Percentiles rank a stretch among this genome's conserved stretches.
Conservation (phyloP, 2,888 invertebrate genomes). For the Sarcophaga rosellei region DNA sequence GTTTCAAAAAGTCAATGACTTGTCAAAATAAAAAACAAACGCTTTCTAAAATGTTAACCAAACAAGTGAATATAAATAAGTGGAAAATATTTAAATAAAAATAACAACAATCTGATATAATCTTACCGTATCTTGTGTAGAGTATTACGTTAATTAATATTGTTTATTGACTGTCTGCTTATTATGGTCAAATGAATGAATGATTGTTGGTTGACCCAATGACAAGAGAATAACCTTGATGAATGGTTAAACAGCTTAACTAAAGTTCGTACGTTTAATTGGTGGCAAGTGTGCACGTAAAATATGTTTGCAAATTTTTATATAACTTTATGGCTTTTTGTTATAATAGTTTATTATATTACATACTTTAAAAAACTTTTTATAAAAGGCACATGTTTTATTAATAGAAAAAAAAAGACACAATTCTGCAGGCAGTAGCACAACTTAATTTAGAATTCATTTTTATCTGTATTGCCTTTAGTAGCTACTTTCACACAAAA, state of each 20-base stretch:
- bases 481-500: not conserved
- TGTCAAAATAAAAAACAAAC: no score
- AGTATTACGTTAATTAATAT: not conserved
- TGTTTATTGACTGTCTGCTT: no score
- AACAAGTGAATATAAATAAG: no score
- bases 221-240: slow-evolving; percentile 28
- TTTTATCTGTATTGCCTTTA: not conserved
- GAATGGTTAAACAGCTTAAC: not conserved
- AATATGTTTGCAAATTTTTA: slow-evolving; percentile 3
- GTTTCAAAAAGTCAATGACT: no score
- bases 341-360: no score
- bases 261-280: not conserved
- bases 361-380: not conserved
- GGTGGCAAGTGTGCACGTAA: slow-evolving; percentile 5
- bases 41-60: no score
- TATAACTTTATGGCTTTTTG: not conserved
- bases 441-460: not conserved
- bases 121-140: slow-evolving; percentile 23
- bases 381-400: not conserved
- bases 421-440: not conserved
- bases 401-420: not conserved
- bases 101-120: no score
- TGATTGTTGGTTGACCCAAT: not conserved
- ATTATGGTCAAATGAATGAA: not conserved
- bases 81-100: no score